phyloP scores from a whole-genome alignment of 2,113 vertebrate species.

The Festucalex cinctus region DNA sequence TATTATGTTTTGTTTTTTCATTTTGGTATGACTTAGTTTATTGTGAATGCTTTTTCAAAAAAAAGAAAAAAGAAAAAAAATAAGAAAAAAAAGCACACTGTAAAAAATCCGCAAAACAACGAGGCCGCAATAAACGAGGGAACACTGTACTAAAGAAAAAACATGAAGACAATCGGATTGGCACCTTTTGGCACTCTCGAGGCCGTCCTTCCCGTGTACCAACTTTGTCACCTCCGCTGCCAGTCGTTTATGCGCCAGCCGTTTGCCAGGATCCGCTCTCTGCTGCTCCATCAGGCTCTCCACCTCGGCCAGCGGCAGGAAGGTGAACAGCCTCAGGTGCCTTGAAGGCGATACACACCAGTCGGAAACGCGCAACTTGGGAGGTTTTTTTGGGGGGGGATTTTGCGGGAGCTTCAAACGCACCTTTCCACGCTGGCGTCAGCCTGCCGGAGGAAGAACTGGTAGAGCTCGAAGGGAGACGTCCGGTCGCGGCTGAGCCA shows the following conservation, averaged over 20 bases:
- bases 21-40: no score
- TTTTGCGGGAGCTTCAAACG: constrained; percentile 27
- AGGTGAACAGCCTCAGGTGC: constrained; percentile 92
- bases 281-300: constrained; percentile 87
- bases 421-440: constrained; percentile 81
- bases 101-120: no score
- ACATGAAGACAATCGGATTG: no score
- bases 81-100: no score
- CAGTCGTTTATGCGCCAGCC: constrained; percentile 87
- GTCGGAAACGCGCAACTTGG: background rate
- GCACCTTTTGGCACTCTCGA: constrained; percentile 93
- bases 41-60: no score
- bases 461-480: constrained; percentile 92
- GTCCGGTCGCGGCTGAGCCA: constrained; percentile 91
- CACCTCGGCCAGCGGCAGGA: constrained; percentile 87
- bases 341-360: constrained; percentile 57
- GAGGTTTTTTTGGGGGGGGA: no score
- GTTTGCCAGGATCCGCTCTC: constrained; percentile 79
- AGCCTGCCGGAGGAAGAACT: constrained; percentile 88
- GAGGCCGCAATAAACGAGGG: no score
- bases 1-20: no score
- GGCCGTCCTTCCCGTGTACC: constrained; percentile 89
- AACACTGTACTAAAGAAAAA: no score
- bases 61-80: no score
- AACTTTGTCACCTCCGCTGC: constrained; percentile 95